Evolutionary conservation across 1,140 invertebrate species (phyloP).

Genomic region (Platyscapa corneri): DNA sequence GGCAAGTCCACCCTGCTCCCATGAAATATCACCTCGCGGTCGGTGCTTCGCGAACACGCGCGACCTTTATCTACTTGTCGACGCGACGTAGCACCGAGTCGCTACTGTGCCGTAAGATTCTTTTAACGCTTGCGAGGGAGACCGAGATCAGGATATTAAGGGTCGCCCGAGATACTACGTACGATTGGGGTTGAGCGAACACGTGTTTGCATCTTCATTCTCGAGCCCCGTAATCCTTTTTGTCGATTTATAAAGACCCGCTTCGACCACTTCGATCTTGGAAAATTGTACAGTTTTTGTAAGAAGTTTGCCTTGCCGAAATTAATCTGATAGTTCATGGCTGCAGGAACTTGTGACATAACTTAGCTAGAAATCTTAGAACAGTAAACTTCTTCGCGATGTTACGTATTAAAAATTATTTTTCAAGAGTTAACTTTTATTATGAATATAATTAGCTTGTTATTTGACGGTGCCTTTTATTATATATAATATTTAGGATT

Average conservation of each 20-base stretch:
- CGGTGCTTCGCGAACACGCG: background rate
- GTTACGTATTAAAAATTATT: background rate
- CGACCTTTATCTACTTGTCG: constrained; percentile 43
- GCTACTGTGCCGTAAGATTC: background rate
- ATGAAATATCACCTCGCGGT: constrained; percentile 70
- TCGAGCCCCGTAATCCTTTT: constrained; percentile 4
- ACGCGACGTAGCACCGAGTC: background rate
- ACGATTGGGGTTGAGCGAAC: background rate
- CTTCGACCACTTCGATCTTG: background rate
- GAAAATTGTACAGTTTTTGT: background rate
- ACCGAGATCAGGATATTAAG: background rate
- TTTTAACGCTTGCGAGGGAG: background rate
- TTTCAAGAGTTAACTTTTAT: background rate
- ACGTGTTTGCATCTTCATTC: constrained; percentile 41
- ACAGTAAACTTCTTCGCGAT: too few relatives aligned
- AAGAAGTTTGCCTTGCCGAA: background rate
- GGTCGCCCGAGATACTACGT: background rate
- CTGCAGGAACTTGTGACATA: background rate
- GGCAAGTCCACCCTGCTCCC: background rate
- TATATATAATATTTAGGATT: too few relatives aligned
- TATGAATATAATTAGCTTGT: background rate
- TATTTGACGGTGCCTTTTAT: too few relatives aligned
- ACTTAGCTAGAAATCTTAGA: background rate
- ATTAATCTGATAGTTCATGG: background rate
- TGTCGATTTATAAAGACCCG: constrained; percentile 18